Base-by-base conservation (phyloP, 2,888 invertebrate genomes). In the Smittia aterrima region DNA sequence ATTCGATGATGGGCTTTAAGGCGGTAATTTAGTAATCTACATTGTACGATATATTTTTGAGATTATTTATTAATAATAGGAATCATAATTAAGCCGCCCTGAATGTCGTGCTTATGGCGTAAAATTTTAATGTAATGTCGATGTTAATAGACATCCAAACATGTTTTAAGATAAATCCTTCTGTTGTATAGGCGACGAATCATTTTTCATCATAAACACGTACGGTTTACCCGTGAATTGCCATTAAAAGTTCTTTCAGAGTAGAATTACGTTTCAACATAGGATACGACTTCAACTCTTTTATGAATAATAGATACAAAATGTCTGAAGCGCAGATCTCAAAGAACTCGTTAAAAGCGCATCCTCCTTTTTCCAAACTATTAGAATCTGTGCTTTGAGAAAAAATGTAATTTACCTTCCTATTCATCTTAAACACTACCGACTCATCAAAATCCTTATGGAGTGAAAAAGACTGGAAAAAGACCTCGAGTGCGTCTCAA, bases 111-210 rank as follows among this genome's bases (percentile, higher is more conserved):
- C 47, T 70, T 70, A 70, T 70, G 70, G 25, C 27, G 41, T 70
- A 53, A 70, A 70, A 70, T 47, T 70, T 70, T 70, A 70, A 70
- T 70, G 41, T 70, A 16, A 68, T 47, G 41, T 68, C 24, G 24
- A 58, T 24, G 41, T 68, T 68, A 68, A 68, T 47, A 68, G 68
- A 40, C 68, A 66, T 20, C n/a, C 24, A 25, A 66, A 66, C 25
- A 27, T 47, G n/a, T n/a, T 47, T n/a, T 3, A 13, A 58, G 58
- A 58, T 58, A 58, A 58, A 22, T 47, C 32, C 47, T 47, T 11
- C 47, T 6, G 9, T n/a, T 47, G 13, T 16, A 47, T 13, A 2
- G 16, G 47, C 13, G 47, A n/a, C 13, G 13, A 53, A 16, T 53
- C 53, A 53, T 53, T 53, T 16, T 53, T 4, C 53, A 58, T 58